A percentile compares a stretch with the other conserved stretches of the same genome.
phyloP scores from a whole-genome alignment of 2,888 invertebrate species.

The Ypsolopha sequella region DNA sequence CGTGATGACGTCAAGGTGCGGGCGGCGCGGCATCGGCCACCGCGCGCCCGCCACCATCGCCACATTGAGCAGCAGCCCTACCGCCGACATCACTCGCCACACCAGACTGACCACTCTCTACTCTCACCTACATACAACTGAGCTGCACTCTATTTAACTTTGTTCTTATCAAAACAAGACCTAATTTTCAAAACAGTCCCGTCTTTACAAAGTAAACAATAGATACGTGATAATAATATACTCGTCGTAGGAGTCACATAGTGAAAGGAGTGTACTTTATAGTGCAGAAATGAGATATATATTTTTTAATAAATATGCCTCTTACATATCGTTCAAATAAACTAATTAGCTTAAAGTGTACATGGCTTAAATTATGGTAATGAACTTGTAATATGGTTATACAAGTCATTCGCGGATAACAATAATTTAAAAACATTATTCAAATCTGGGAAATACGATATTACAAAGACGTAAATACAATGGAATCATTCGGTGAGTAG shows the following conservation, averaged over 20 bases:
- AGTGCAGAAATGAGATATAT: too few relatives aligned
- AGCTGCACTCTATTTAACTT: neutral
- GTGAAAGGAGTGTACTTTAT: too few relatives aligned
- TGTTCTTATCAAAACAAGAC: neutral
- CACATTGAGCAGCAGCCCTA: conserved; percentile 5
- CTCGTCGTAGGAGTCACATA: too few relatives aligned
- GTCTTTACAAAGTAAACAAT: neutral
- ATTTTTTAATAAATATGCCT: too few relatives aligned
- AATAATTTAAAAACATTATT: too few relatives aligned
- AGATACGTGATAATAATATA: too few relatives aligned
- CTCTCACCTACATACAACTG: neutral
- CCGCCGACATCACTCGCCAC: conserved; percentile 8
- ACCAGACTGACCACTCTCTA: conserved; percentile 11
- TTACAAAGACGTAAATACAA: too few relatives aligned
- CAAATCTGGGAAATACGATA: too few relatives aligned
- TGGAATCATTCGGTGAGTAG: neutral
- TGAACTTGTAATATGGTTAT: neutral
- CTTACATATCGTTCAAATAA: too few relatives aligned
- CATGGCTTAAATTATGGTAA: neutral
- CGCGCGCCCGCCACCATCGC: conserved; percentile 10
- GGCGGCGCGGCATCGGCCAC: conserved; percentile 13
- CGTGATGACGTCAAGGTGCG: conserved; percentile 36
- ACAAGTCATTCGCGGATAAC: too few relatives aligned
- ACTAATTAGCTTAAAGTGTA: neutral
- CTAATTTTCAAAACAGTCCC: neutral